A percentile compares a stretch with the other conserved stretches of the same genome.
Evolutionary conservation across 2,888 invertebrate species (phyloP).

Genomic region (Xestia c-nigrum): DNA sequence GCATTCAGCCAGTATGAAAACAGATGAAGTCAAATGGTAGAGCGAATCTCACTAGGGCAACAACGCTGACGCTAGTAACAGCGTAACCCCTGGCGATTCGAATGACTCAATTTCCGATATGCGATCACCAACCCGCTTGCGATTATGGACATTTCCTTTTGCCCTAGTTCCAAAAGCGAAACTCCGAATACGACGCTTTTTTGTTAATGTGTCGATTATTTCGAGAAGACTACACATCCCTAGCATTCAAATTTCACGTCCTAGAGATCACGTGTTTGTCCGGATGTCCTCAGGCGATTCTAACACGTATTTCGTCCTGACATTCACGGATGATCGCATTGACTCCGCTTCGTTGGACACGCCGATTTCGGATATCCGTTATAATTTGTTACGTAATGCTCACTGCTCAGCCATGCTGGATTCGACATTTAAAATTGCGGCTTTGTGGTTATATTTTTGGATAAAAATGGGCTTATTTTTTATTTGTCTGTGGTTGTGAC

Average conservation of each 20-base stretch:
- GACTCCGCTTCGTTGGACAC: conserved; percentile 65
- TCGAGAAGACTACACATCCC: conserved; percentile 13
- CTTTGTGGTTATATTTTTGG: conserved; percentile 53
- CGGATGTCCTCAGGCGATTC: conserved; percentile 58
- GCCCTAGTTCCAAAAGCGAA: conserved; percentile 29
- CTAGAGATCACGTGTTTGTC: conserved; percentile 42
- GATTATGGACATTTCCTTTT: conserved; percentile 22
- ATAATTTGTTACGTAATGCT: conserved; percentile 70
- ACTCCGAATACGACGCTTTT: neutral
- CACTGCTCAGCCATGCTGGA: conserved; percentile 44
- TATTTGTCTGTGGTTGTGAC: conserved; percentile 52
- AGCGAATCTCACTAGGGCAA: neutral
- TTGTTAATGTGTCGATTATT: neutral
- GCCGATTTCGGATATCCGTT: conserved; percentile 73
- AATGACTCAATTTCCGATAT: conserved; percentile 41
- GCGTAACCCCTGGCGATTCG: conserved; percentile 15
- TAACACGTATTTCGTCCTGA: conserved; percentile 69
- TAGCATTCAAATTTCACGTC: conserved; percentile 37
- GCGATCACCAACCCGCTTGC: conserved; percentile 21
- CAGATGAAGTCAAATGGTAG: neutral
- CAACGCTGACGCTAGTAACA: conserved; percentile 8
- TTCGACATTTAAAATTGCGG: conserved; percentile 54
- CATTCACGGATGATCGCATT: conserved; percentile 75
- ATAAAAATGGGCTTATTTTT: conserved; percentile 44
- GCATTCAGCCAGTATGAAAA: neutral